A percentile compares a stretch with the other conserved stretches of the same genome.
These are phyloP conservation scores for Cathartes aura DNA, from an alignment of 2,113 vertebrate genomes.

Conservation along the genomic window DNA sequence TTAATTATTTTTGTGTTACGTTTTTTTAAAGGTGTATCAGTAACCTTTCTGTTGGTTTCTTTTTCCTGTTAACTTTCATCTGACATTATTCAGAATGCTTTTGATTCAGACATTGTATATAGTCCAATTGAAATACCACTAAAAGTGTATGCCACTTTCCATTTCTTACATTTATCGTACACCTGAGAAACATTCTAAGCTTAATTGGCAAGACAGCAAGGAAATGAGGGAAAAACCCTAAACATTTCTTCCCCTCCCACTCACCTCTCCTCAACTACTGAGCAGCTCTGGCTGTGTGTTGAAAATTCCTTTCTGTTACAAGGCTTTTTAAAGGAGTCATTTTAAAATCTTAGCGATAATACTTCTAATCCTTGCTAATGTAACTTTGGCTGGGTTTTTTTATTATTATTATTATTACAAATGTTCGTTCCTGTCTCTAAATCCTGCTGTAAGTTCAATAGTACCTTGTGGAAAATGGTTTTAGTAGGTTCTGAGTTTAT, in stretches of 20 bases:
- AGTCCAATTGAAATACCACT: background rate
- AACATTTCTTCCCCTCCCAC: background rate
- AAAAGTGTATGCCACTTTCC: background rate
- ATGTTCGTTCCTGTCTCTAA: slow-evolving; percentile 38
- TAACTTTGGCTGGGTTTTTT: background rate
- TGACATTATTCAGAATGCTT: background rate
- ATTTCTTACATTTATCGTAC: background rate
- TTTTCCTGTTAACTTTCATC: background rate
- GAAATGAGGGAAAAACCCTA: background rate
- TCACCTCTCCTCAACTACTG: background rate
- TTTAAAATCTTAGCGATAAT: background rate
- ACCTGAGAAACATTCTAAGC: background rate
- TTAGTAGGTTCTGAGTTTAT: slow-evolving; percentile 11
- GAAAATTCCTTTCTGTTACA: background rate
- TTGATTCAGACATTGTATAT: background rate
- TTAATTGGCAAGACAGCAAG: background rate
- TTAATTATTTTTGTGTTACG: slow-evolving; percentile 62
- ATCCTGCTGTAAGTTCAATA: slow-evolving; percentile 47
- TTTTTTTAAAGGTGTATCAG: slow-evolving; percentile 28
- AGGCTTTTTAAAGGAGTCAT: background rate
- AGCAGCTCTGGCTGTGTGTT: background rate
- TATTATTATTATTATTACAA: background rate
- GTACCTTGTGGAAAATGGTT: slow-evolving; percentile 20
- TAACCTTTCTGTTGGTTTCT: slow-evolving; percentile 27
- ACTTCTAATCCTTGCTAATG: background rate